These are phyloP conservation scores for Crotophaga sulcirostris DNA, from an alignment of 2,113 vertebrate species.

Conservation along the genomic window DNA sequence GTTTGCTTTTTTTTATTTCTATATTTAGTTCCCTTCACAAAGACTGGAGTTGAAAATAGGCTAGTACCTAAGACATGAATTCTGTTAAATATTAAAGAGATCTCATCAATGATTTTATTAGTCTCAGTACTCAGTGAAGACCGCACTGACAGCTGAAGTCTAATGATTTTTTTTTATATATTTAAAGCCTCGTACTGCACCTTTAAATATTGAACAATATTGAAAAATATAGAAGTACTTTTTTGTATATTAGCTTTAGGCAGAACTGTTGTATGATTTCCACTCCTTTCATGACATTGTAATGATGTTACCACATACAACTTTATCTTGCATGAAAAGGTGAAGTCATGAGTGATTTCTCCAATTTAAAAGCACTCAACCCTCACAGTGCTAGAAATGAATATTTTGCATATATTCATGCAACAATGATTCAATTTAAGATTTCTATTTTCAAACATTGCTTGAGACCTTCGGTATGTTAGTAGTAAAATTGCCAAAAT, in stretches of 20 bases:
- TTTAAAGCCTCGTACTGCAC: constrained; percentile 77
- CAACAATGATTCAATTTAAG: constrained; percentile 99
- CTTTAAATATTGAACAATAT: constrained; percentile 87
- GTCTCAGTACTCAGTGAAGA: constrained; percentile 76
- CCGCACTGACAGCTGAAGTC: constrained; percentile 73
- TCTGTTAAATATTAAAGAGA: constrained; percentile 83
- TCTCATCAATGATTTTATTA: constrained; percentile 83
- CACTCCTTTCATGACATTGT: constrained; percentile 91
- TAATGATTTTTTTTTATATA: constrained; percentile 77
- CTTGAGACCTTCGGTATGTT: constrained; percentile 90
- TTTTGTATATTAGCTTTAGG: constrained; percentile 86
- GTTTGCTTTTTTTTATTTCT: constrained; percentile 65
- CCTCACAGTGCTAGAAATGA: constrained; percentile 98
- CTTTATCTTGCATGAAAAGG: constrained; percentile 99
- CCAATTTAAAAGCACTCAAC: constrained; percentile 99
- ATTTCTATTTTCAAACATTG: constrained; percentile 99
- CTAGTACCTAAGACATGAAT: constrained; percentile 75
- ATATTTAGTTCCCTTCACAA: constrained; percentile 67
- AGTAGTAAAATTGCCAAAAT: constrained; percentile 92
- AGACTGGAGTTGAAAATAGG: constrained; percentile 72
- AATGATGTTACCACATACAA: constrained; percentile 97
- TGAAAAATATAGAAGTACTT: constrained; percentile 83
- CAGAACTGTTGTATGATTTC: constrained; percentile 86
- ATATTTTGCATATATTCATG: constrained; percentile 99
- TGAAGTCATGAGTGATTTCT: constrained; percentile 99